Conservation (phyloP, 2,113 vertebrate genomes). For the Neodon shergylaensis region DNA sequence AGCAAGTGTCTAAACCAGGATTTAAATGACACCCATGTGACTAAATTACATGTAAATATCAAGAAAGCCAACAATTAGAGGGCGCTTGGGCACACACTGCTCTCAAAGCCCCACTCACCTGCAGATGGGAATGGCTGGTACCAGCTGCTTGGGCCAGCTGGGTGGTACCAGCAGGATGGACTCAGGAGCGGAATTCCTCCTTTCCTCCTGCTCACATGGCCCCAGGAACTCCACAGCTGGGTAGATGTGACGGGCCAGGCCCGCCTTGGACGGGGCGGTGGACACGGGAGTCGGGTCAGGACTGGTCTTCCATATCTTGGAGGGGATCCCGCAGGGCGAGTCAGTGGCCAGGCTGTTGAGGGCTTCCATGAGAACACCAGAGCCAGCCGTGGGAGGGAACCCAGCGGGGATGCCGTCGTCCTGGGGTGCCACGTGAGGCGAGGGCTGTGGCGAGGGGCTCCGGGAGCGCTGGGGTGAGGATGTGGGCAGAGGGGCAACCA, state of each 20-base stretch:
- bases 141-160: conserved; percentile 94
- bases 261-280: conserved; percentile 85
- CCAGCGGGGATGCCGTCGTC: conserved; percentile 86
- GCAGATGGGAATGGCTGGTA: conserved; percentile 93
- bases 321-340: conserved; percentile 91
- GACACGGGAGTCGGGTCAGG: conserved; percentile 89
- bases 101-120: conserved; percentile 86
- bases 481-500: conserved; percentile 87
- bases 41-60: not conserved
- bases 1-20: not conserved
- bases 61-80: not conserved
- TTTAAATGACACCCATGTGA: not conserved
- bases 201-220: conserved; percentile 92
- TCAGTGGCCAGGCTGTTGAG: conserved; percentile 88
- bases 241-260: conserved; percentile 86
- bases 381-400: conserved; percentile 82
- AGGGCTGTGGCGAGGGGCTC: conserved; percentile 93
- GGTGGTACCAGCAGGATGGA: conserved; percentile 94
- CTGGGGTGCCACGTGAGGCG: conserved; percentile 80
- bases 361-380: conserved; percentile 88
- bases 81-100: too few relatives aligned
- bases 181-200: conserved; percentile 90
- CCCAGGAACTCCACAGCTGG: conserved; percentile 91
- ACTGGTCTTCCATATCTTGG: conserved; percentile 95
- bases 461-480: conserved; percentile 92